Conservation (phyloP, 2,113 vertebrate species). For the Microcebus lehilahytsara region DNA sequence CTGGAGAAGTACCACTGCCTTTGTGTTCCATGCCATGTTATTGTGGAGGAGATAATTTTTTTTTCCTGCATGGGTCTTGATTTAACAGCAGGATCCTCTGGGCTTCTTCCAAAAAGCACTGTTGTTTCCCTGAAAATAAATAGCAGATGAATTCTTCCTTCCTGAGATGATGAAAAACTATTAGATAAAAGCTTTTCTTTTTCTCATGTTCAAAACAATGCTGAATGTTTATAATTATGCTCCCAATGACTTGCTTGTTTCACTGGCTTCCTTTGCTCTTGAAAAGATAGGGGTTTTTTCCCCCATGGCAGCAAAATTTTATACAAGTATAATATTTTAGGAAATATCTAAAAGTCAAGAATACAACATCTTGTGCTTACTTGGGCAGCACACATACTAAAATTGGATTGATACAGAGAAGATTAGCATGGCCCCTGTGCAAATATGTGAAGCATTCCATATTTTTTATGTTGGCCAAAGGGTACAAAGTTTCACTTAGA, state of each 20-base stretch:
- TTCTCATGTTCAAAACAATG: slow-evolving; percentile 33
- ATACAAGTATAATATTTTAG: neutral
- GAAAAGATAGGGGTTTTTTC: neutral
- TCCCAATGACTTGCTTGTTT: neutral
- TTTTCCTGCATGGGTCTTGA: slow-evolving; percentile 4
- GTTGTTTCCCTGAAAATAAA: slow-evolving; percentile 55
- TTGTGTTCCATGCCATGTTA: slow-evolving; percentile 44
- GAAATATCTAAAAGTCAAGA: neutral
- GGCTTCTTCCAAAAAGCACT: slow-evolving; percentile 50
- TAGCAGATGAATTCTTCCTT: neutral
- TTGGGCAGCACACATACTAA: neutral
- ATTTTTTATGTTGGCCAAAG: neutral
- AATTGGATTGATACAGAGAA: neutral
- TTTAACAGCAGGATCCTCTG: slow-evolving; percentile 59
- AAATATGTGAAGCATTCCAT: neutral
- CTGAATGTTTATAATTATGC: neutral
- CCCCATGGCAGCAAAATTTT: neutral
- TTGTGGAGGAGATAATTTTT: slow-evolving; percentile 30
- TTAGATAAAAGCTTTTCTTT: slow-evolving; percentile 47
- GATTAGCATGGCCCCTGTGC: neutral
- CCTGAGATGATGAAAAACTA: slow-evolving; percentile 31
- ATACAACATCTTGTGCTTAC: neutral
- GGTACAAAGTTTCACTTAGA: neutral
- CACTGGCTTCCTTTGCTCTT: slow-evolving; percentile 33
- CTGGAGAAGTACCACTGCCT: neutral